Base-by-base conservation (phyloP, 2,888 invertebrate species). In the Mesorhabditis sp. region DNA sequence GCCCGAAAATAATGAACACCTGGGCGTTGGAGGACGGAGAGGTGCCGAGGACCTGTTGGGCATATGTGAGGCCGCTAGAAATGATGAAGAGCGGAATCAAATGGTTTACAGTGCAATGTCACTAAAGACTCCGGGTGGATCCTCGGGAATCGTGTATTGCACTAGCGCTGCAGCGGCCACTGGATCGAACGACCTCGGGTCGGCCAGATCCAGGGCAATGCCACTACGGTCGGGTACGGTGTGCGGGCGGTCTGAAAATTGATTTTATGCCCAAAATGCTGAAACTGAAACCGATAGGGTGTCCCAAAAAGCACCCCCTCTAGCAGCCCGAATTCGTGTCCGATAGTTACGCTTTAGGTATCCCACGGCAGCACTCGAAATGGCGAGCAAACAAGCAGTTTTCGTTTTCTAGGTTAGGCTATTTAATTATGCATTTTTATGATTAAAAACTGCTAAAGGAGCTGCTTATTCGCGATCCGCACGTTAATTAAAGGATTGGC, bases 21-120 rank as follows among this genome's bases (percentile, higher is more conserved):
- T 50, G 58, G n/a, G 10, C 58, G 58, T 50, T 50, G 7, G 1
- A 2, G 1, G 58, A 2, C 2, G 58, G 58, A 2, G 58, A 50
- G n/a, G 58, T n/a, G 1, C 58, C 58, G 58, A 50, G 2, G 2
- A 50, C 2, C 58, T 10, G 1, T 13, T n/a, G 1, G n/a, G 58
- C 58, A 10, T 2, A n/a, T 50, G 1, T 2, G 2, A 50, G 58
- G 58, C 58, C 58, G 2, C 58, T 50, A 50, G 2, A 50, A n/a
- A 0, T 50, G n/a, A 2, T n/a, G n/a, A 50, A 50, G 1, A 2
- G 1, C 2, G 0, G 2, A 2, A 2, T 50, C 1, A n/a, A 1
- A 1, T 50, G 2, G 2, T 2, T 50, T 2, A 50, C 58, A 50
- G 58, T n/a, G 58, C 58, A 50, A 50, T 50, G n/a, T 50, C 58